phyloP scores from a whole-genome alignment of 2,113 vertebrate genomes.

The Spheniscus mendiculus region DNA sequence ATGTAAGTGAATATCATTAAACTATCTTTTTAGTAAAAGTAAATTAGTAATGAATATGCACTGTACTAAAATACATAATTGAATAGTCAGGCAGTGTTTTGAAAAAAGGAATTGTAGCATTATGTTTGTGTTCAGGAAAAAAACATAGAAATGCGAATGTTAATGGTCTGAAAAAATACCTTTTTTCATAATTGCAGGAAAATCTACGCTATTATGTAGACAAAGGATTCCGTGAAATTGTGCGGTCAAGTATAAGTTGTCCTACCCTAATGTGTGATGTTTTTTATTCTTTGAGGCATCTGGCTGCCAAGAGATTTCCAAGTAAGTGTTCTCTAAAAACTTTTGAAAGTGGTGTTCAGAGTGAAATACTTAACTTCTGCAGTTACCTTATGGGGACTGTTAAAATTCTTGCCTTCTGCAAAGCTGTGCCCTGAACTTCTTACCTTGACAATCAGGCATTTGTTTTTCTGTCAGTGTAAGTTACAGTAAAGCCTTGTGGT shows the following conservation, averaged over 20 bases:
- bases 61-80: not conserved
- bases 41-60: not conserved
- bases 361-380: not conserved
- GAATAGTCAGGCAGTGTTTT: not conserved
- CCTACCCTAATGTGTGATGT: conserved; percentile 97
- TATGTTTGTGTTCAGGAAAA: not conserved
- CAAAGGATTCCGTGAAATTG: conserved; percentile 94
- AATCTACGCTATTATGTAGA: conserved; percentile 94
- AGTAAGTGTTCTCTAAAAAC: conserved; percentile 78
- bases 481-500: not conserved
- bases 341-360: not conserved
- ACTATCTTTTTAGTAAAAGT: not conserved
- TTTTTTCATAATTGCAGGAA: conserved; percentile 81
- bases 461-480: not conserved
- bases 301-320: conserved; percentile 91
- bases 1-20: not conserved
- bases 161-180: not conserved
- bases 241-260: conserved; percentile 93
- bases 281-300: conserved; percentile 90
- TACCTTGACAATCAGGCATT: not conserved
- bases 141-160: not conserved
- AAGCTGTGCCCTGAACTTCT: not conserved
- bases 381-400: not conserved
- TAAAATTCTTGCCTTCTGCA: not conserved
- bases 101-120: not conserved